phyloP scores from a whole-genome alignment of 1,140 invertebrate genomes.

The Streblospio benedicti region DNA sequence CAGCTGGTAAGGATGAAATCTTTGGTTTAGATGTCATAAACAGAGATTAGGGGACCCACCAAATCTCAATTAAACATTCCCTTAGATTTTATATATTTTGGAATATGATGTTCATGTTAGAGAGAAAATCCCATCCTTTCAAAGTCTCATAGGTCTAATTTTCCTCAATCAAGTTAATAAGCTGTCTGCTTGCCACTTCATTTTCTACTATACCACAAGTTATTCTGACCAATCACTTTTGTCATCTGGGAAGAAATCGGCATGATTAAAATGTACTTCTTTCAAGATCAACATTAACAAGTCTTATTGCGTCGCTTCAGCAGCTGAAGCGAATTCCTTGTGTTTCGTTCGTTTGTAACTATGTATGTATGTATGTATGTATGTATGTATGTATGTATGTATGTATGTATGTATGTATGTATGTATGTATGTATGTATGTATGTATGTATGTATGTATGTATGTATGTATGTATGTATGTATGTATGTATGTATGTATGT shows the following conservation, averaged over 20 bases:
- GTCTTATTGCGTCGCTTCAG: not conserved
- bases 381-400: slow-evolving; percentile 1
- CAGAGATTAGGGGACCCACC: too few relatives aligned
- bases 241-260: not conserved
- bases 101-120: not conserved
- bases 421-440: not conserved
- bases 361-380: not conserved
- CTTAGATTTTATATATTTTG: not conserved
- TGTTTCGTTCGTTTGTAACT: not conserved
- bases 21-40: not conserved
- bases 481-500: not conserved
- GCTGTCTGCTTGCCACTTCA: not conserved
- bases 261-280: not conserved
- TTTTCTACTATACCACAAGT: not conserved
- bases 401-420: slow-evolving; percentile 9
- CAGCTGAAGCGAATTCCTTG: not conserved
- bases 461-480: not conserved
- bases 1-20: slow-evolving; percentile 16
- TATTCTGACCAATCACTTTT: not conserved
- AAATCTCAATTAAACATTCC: too few relatives aligned
- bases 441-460: not conserved
- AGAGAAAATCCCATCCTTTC: not conserved
- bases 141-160: not conserved
- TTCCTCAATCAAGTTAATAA: not conserved
- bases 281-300: not conserved